A percentile compares a stretch with the other conserved stretches of the same genome.
These are phyloP conservation scores for Drosophila fulvimacula DNA, from an alignment of 2,888 invertebrate genomes.

Conservation along the genomic window DNA sequence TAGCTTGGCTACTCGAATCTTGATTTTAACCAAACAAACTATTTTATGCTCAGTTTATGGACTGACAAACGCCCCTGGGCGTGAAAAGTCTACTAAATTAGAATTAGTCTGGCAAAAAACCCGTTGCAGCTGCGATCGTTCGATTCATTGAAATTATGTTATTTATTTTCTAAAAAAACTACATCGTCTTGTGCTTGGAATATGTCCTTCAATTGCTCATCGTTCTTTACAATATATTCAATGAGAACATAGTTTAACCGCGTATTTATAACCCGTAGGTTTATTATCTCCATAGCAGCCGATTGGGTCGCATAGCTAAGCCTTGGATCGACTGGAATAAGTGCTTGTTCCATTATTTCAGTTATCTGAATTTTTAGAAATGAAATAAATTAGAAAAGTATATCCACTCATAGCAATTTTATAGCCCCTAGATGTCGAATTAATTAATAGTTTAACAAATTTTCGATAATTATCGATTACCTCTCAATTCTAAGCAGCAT, in stretches of 20 bases:
- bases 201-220: background rate
- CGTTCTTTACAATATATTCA: conserved; percentile 37
- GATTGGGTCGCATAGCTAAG: conserved; percentile 32
- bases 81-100: conserved; percentile 53
- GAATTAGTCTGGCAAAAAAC: conserved; percentile 46
- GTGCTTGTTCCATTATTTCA: conserved; percentile 22
- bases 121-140: conserved; percentile 18
- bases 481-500: too few relatives aligned
- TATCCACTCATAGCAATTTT: too few relatives aligned
- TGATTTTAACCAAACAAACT: conserved; percentile 45
- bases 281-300: conserved; percentile 51
- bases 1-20: conserved; percentile 19
- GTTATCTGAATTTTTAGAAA: too few relatives aligned
- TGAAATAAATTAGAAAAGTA: too few relatives aligned
- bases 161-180: background rate
- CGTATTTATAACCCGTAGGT: conserved; percentile 26
- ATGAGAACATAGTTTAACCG: conserved; percentile 45
- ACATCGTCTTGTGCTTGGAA: background rate
- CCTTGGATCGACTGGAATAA: conserved; percentile 17
- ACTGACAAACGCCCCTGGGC: conserved; percentile 50
- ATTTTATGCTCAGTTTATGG: conserved; percentile 62
- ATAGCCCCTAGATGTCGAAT: too few relatives aligned
- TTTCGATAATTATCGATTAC: too few relatives aligned
- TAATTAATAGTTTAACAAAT: too few relatives aligned
- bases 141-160: conserved; percentile 3